Evolutionary conservation across 2,888 invertebrate species (phyloP), one percentile per base, ranked within the genome.

Genomic region (Pterostichus madidus): DNA sequence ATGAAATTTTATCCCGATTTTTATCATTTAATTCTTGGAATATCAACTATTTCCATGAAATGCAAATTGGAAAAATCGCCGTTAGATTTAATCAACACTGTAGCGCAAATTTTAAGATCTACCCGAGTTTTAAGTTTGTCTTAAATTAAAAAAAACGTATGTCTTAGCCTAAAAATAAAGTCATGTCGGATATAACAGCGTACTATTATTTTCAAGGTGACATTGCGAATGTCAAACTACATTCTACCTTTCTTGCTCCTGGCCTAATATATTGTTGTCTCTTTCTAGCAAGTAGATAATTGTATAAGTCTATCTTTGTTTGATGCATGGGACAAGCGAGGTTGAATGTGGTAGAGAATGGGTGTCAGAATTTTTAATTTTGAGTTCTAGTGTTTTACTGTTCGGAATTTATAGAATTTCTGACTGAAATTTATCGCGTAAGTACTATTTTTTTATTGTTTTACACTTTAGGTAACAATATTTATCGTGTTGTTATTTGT

Each of bases 1-100:
- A 77, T 75, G 75, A 24, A 94, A 93, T 96, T 94, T 88, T 94
- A 93, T 86, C 94, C 95, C 0, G 96, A 96, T 87, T 90, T 96
- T 0, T 94, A 94, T 88, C 93, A 95, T 17, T 88, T 96, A 79
- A 93, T 95, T 84, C 91, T 93, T 89, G 91, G 92, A 0, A 94
- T 93, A 83, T 92, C 93, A 0, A 93, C 93, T 0, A 92, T 93
- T 79, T 92, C 93, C 86, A 93, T 92, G 5, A 91, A 93, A 11
- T 89, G 92, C 11, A 88, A 91, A 0, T 91, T 94, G 0, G 91
- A 92, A 87, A 89, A 89, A 53, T 90, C 93, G 84, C 92, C 93
- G 24, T 92, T 91, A 85, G 91, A 92, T 15, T 90, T 94, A 0
- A 92, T 93, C 0, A 92, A 93, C 79, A 93, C 93, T 0, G 92